Conservation (phyloP, 1,140 invertebrate genomes). For the Drosophila virilis region DNA sequence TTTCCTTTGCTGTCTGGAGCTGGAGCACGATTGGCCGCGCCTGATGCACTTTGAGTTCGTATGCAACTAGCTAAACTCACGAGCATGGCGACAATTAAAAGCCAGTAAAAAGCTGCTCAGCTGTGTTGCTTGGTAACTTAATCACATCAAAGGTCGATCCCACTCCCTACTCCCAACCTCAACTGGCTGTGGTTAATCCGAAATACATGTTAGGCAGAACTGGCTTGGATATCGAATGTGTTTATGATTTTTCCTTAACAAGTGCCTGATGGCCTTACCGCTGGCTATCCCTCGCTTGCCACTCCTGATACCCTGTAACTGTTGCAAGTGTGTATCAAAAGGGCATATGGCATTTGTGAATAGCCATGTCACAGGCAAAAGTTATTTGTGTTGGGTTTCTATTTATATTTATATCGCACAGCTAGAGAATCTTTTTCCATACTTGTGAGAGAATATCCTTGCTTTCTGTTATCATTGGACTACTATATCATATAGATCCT, state of each 20-base stretch:
- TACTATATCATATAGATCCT: too few species aligned
- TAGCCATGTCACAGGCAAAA: too few species aligned
- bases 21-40: slow-evolving; percentile 52
- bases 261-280: slow-evolving; percentile 22
- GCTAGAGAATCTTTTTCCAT: too few species aligned
- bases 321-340: too few species aligned
- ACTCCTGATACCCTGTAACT: too few species aligned
- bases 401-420: too few species aligned
- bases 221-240: slow-evolving; percentile 27
- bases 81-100: neutral
- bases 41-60: slow-evolving; percentile 60
- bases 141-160: slow-evolving; percentile 21
- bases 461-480: too few species aligned
- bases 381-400: too few species aligned
- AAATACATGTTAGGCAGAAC: neutral
- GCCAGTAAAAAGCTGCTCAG: neutral
- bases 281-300: neutral
- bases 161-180: too few species aligned
- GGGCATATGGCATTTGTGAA: too few species aligned
- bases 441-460: too few species aligned
- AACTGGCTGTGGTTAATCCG: slow-evolving; percentile 20
- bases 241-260: slow-evolving; percentile 22
- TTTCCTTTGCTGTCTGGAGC: slow-evolving; percentile 47
- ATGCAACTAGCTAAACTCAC: slow-evolving; percentile 34
- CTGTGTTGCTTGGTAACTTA: slow-evolving; percentile 18